Conservation (phyloP, 2,797 vertebrate genomes). For the Phrynocephalus guinanensis region DNA sequence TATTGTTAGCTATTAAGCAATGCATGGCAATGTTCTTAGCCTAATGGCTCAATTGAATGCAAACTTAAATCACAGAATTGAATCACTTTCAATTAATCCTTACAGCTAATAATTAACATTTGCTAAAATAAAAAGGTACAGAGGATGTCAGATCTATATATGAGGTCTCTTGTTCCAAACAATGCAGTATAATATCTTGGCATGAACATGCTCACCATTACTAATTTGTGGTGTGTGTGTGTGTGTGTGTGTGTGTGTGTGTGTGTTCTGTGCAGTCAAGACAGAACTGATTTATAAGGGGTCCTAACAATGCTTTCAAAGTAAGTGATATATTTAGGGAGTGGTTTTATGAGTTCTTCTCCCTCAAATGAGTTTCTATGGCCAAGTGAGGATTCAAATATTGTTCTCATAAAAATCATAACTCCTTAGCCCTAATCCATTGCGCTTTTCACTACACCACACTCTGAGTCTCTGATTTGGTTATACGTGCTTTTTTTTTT, state of each 20-base stretch:
- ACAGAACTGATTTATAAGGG: too few relatives aligned
- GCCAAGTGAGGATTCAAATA: too few relatives aligned
- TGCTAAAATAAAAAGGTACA: conserved; percentile 29
- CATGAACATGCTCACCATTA: background rate
- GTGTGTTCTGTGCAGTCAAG: too few relatives aligned
- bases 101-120: conserved; percentile 30
- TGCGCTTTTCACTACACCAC: too few relatives aligned
- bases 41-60: conserved; percentile 22
- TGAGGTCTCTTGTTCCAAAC: background rate
- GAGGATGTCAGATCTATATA: background rate
- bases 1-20: conserved; percentile 36
- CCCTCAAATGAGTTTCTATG: too few relatives aligned
- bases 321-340: too few relatives aligned
- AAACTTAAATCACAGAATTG: conserved; percentile 26
- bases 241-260: too few relatives aligned
- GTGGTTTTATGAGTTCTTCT: too few relatives aligned
- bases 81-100: conserved; percentile 48
- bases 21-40: conserved; percentile 12
- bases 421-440: too few relatives aligned
- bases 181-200: background rate
- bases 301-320: too few relatives aligned
- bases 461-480: background rate
- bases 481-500: background rate
- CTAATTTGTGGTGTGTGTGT: background rate
- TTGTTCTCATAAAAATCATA: too few relatives aligned